phyloP scores from a whole-genome alignment of 2,888 invertebrate species.

The Thyatira batis region DNA sequence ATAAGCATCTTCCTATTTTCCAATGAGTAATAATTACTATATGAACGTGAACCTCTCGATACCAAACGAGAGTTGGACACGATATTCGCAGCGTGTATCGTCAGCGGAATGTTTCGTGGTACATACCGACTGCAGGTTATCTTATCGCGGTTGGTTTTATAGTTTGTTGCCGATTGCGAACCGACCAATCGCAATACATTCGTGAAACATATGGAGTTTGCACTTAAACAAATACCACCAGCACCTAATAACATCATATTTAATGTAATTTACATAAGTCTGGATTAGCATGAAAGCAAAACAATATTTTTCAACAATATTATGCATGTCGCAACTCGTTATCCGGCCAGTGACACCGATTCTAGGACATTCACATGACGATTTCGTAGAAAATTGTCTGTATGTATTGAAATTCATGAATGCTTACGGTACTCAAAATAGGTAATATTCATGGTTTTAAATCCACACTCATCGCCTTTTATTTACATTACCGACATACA shows the following conservation, averaged over 20 bases:
- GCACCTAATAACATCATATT: too few relatives aligned
- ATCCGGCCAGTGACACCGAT: neutral
- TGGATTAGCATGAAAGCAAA: neutral
- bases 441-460: neutral
- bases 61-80: neutral
- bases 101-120: neutral
- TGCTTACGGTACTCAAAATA: neutral
- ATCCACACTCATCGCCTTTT: too few relatives aligned
- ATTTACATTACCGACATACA: neutral
- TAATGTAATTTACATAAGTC: too few relatives aligned
- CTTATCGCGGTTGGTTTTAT: slow-evolving; percentile 45
- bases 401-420: neutral
- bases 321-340: neutral
- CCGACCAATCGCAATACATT: slow-evolving; percentile 35
- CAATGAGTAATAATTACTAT: neutral
- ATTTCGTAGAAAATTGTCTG: neutral
- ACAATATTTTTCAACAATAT: neutral
- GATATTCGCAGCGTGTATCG: neutral
- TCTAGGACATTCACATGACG: neutral
- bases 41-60: neutral
- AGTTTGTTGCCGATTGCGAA: slow-evolving; percentile 35
- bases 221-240: neutral
- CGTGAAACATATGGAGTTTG: neutral
- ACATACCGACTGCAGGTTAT: slow-evolving; percentile 33
- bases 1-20: neutral